Conservation (phyloP, 2,113 vertebrate genomes). For the Catharus fuscescens region DNA sequence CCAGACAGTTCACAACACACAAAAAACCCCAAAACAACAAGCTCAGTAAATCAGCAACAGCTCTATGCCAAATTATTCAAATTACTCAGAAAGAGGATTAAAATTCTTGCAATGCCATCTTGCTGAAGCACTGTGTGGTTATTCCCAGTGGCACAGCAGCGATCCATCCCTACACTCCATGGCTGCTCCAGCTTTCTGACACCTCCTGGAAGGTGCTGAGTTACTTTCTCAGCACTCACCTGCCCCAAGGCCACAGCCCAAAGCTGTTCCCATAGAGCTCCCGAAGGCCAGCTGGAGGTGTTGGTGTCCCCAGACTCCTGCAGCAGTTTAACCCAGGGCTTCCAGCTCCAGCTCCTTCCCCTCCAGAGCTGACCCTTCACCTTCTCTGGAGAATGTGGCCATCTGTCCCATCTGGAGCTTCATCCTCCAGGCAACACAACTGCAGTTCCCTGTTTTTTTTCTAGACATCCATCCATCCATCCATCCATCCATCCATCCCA, state of each 20-base stretch:
- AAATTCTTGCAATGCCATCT: constrained; percentile 14
- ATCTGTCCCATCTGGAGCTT: neutral
- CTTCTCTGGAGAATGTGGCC: rapidly evolving
- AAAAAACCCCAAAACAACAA: neutral
- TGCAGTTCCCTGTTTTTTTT: neutral
- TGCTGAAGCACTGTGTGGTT: neutral
- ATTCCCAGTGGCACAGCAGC: neutral
- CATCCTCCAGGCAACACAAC: neutral
- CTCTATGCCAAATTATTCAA: neutral
- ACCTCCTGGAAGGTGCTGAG: neutral
- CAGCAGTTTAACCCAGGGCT: neutral
- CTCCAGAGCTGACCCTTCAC: neutral
- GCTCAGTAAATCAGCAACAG: neutral
- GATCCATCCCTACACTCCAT: neutral
- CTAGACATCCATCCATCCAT: neutral
- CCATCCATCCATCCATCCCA: neutral
- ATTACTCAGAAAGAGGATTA: constrained; percentile 40
- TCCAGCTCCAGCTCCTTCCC: neutral
- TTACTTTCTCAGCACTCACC: neutral
- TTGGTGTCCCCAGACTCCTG: neutral
- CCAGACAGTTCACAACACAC: neutral
- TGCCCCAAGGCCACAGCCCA: neutral
- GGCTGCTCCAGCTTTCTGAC: neutral
- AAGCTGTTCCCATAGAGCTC: neutral
- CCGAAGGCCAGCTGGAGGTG: neutral